Conservation (phyloP, 2,113 vertebrate species). For the Phyllostomus hastatus region DNA sequence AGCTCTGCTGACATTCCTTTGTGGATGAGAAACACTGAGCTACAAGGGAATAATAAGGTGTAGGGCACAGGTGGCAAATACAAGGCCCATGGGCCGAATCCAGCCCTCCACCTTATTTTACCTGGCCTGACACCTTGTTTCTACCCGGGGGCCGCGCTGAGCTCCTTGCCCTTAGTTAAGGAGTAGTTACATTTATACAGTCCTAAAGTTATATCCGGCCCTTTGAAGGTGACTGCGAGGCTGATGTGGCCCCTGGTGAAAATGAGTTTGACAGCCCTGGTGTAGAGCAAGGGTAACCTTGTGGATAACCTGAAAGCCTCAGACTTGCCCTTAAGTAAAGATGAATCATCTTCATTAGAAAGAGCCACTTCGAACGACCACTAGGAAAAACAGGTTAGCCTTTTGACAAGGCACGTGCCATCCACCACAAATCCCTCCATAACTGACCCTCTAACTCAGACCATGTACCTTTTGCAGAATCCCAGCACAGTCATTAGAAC, state of each 20-base stretch:
- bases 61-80: not conserved
- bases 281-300: not conserved
- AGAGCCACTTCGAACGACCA: not conserved
- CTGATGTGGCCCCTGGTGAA: no score
- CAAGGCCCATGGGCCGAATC: no score
- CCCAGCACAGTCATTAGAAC: conserved; percentile 6
- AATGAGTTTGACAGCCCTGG: no score
- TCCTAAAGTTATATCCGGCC: no score
- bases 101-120: no score
- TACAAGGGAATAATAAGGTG: not conserved
- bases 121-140: no score
- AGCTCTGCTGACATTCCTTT: not conserved
- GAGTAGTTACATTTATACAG: no score
- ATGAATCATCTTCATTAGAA: not conserved
- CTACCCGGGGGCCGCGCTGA: no score
- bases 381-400: not conserved
- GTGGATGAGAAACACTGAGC: not conserved
- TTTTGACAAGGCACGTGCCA: not conserved
- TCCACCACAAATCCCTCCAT: not conserved
- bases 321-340: conserved; percentile 1
- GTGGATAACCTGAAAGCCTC: not conserved
- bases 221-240: no score
- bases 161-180: no score
- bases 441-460: conserved; percentile 8
- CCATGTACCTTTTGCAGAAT: conserved; percentile 11